Evolutionary conservation across 2,113 vertebrate species (phyloP).

Genomic region (Isurus oxyrinchus): DNA sequence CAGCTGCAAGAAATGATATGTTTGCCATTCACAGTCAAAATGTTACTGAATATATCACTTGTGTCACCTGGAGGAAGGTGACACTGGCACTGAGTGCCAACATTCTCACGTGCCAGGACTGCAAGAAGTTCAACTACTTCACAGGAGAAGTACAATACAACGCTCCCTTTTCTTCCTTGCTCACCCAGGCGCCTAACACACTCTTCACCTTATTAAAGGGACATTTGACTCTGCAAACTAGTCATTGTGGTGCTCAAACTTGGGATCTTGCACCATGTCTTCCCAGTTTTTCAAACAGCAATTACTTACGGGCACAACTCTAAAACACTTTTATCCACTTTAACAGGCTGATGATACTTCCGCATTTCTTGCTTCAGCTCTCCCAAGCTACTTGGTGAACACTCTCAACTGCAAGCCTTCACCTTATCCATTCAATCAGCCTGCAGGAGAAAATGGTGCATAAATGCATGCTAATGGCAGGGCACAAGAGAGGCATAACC

Average conservation of each 20-base stretch:
- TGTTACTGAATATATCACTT: background rate
- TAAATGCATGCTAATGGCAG: background rate
- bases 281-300: background rate
- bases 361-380: background rate
- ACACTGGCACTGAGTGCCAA: background rate
- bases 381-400: background rate
- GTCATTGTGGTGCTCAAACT: background rate
- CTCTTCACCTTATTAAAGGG: background rate
- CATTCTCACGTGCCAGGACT: background rate
- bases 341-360: background rate
- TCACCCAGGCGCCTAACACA: no score
- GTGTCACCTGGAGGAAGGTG: background rate
- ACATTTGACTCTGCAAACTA: background rate
- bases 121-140: background rate
- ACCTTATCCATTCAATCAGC: background rate
- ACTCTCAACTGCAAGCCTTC: background rate
- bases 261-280: background rate
- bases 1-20: background rate
- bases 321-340: background rate
- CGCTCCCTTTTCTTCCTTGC: background rate
- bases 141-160: background rate
- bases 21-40: background rate
- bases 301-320: background rate
- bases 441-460: background rate
- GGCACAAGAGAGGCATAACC: background rate